These are phyloP conservation scores for Oreochromis aureus DNA, from an alignment of 2,113 vertebrate species.

Conservation along the genomic window DNA sequence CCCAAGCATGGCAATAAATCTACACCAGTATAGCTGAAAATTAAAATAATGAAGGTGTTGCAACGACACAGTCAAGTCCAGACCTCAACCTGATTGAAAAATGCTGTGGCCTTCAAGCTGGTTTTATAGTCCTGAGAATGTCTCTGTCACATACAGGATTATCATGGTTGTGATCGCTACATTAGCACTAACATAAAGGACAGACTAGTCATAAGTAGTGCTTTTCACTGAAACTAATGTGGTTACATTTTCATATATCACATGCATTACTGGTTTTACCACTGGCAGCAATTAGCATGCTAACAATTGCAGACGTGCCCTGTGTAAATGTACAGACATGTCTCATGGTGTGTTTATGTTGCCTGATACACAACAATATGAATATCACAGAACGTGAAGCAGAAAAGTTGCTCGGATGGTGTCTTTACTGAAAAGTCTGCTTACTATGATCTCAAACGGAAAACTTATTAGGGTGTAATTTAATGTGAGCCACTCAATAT, in stretches of 20 bases:
- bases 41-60: not conserved
- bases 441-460: not conserved
- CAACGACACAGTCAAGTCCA: not conserved
- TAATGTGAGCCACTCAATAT: not conserved
- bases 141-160: not conserved
- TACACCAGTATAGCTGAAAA: not conserved
- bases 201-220: not conserved
- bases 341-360: not conserved
- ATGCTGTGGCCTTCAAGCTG: not conserved
- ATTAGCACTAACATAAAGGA: not conserved
- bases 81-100: not conserved
- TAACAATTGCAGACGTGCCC: not conserved
- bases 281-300: not conserved
- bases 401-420: too few relatives aligned
- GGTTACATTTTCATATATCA: not conserved
- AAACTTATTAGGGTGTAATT: not conserved
- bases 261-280: too few relatives aligned
- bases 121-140: not conserved
- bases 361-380: not conserved
- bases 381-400: not conserved
- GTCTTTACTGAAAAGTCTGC: too few relatives aligned
- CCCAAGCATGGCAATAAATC: not conserved
- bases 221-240: not conserved
- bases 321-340: not conserved
- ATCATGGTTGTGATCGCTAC: not conserved